Conservation (phyloP, 2,797 vertebrate genomes). For the Dicrostonyx torquatus region DNA sequence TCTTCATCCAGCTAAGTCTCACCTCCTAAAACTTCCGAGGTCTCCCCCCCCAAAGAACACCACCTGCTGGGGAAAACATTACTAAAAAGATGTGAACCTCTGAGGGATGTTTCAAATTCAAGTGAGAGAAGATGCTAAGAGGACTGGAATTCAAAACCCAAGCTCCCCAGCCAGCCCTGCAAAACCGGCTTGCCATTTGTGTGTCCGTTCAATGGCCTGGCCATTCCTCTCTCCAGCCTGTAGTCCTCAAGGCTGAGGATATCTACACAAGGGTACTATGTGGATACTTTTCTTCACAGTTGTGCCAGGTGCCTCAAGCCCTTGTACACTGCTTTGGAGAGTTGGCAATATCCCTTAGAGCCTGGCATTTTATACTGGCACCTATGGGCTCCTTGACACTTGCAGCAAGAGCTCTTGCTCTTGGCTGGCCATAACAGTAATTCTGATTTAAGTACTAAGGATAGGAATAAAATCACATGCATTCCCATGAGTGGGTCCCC, state of each 20-base stretch:
- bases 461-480: rapidly evolving
- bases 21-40: neutral
- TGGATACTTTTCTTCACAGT: neutral
- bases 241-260: neutral
- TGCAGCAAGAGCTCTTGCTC: neutral
- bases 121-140: neutral
- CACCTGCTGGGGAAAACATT: neutral
- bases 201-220: rapidly evolving
- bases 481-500: no score
- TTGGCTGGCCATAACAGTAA: neutral
- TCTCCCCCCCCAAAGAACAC: neutral
- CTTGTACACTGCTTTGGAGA: neutral
- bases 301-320: neutral
- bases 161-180: rapidly evolving
- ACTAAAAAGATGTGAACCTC: neutral
- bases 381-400: rapidly evolving
- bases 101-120: neutral
- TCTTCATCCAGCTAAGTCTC: neutral
- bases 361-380: neutral
- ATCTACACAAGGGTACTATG: neutral
- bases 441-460: neutral
- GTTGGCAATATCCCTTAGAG: neutral
- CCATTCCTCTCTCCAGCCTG: neutral
- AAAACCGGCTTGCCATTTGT: neutral
- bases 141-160: rapidly evolving